These are phyloP conservation scores for Cephus pygmeus DNA, from an alignment of 2,888 invertebrate species.

Conservation along the genomic window DNA sequence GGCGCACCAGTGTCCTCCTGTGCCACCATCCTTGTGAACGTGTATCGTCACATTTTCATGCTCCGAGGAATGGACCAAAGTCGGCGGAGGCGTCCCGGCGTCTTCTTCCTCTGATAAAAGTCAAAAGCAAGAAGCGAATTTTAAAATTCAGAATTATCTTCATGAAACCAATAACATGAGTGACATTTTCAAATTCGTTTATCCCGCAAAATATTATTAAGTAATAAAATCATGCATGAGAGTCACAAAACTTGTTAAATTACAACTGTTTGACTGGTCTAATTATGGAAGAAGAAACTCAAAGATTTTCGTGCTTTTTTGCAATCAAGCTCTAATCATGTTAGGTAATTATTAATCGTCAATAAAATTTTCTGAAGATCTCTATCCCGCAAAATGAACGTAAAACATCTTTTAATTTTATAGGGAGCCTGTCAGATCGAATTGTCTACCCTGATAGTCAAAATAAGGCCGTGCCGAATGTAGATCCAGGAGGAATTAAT, in stretches of 20 bases:
- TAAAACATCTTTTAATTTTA: too few species aligned
- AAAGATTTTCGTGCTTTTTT: too few species aligned
- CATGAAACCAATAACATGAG: not conserved
- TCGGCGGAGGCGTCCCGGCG: constrained; percentile 54
- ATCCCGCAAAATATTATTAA: not conserved
- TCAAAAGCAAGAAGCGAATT: not conserved
- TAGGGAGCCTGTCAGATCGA: not conserved
- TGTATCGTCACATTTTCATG: constrained; percentile 81
- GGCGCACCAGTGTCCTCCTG: constrained; percentile 87
- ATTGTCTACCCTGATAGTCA: not conserved
- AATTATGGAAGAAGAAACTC: too few species aligned
- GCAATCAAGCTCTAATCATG: too few species aligned
- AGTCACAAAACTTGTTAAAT: not conserved
- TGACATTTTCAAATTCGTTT: not conserved
- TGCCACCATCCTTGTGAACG: constrained; percentile 79
- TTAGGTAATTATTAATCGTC: too few species aligned
- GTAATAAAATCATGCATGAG: not conserved
- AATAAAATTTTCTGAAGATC: too few species aligned
- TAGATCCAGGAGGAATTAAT: constrained; percentile 11
- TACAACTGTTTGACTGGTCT: too few species aligned
- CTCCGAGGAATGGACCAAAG: constrained; percentile 43
- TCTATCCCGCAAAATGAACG: too few species aligned
- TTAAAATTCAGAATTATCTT: not conserved
- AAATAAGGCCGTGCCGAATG: not conserved
- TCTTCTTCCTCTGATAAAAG: constrained; percentile 56